These are phyloP conservation scores for Coendou prehensilis DNA, from an alignment of 2,797 vertebrate genomes.

Conservation along the genomic window DNA sequence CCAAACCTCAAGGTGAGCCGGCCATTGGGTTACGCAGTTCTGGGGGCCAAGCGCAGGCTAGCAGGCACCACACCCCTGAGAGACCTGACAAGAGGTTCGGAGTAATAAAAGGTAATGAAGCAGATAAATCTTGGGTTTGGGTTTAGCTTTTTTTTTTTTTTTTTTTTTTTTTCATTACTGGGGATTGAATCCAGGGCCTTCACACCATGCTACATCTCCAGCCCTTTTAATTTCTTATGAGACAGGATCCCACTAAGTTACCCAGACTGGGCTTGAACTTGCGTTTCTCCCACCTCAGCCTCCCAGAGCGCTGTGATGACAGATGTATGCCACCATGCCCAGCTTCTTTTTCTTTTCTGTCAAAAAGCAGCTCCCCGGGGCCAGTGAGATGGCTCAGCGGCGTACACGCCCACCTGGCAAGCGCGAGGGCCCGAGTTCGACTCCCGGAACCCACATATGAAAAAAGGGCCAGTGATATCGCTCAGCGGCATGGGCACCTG, in stretches of 20 bases:
- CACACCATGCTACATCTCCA: background rate
- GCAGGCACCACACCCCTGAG: rapidly evolving
- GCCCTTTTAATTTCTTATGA: background rate
- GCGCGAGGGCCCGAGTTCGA: too few relatives aligned
- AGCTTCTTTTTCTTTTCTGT: background rate
- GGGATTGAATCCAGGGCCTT: background rate
- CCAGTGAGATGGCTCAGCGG: too few relatives aligned
- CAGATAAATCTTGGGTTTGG: background rate
- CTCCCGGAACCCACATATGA: too few relatives aligned
- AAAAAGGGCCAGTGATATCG: too few relatives aligned
- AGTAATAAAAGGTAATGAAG: background rate
- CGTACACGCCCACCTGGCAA: too few relatives aligned
- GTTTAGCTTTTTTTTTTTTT: background rate
- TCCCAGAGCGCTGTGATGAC: background rate
- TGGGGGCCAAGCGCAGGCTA: background rate
- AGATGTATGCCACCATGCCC: background rate
- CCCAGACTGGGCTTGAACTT: background rate
- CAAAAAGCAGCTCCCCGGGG: background rate
- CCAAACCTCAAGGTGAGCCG: background rate
- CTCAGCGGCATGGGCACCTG: too few relatives aligned
- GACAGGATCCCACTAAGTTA: background rate
- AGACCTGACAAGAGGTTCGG: background rate
- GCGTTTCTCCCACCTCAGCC: background rate
- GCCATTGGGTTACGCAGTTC: background rate
- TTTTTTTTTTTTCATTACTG: background rate